These are phyloP conservation scores for Oryzaephilus surinamensis DNA, from an alignment of 1,140 invertebrate species.

Conservation along the genomic window DNA sequence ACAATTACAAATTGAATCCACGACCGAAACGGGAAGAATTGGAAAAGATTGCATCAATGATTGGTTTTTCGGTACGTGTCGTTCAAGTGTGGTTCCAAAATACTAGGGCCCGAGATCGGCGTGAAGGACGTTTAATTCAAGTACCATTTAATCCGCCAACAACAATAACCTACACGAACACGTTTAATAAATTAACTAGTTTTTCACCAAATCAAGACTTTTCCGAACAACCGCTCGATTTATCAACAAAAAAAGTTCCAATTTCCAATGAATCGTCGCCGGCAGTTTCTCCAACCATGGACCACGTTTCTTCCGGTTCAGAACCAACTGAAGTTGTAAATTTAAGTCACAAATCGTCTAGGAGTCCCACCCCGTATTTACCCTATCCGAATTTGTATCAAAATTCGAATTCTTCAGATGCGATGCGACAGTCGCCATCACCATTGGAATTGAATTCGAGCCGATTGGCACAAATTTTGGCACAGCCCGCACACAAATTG, in stretches of 20 bases:
- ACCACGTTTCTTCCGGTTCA: too few relatives aligned
- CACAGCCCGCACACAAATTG: constrained; percentile 34
- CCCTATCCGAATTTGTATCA: constrained; percentile 41
- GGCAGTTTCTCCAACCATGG: constrained; percentile 49
- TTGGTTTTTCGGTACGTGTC: constrained; percentile 83
- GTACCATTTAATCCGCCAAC: constrained; percentile 39
- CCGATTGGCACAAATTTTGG: constrained; percentile 39
- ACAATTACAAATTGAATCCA: constrained; percentile 81
- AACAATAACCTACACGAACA: neutral
- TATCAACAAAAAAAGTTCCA: constrained; percentile 67
- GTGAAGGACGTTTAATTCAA: constrained; percentile 53
- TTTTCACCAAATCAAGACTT: constrained; percentile 31
- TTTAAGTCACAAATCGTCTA: constrained; percentile 55
- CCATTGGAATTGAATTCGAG: constrained; percentile 33
- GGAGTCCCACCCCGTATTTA: constrained; percentile 46
- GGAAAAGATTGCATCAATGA: constrained; percentile 74
- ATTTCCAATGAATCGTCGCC: constrained; percentile 45
- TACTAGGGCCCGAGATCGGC: constrained; percentile 81
- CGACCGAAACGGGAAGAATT: constrained; percentile 90
- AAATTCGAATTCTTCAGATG: constrained; percentile 43
- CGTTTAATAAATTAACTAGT: neutral
- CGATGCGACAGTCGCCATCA: constrained; percentile 39
- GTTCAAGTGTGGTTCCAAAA: constrained; percentile 99
- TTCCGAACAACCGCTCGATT: constrained; percentile 74
- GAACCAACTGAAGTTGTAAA: constrained; percentile 59